Evolutionary conservation across 2,797 vertebrate species (phyloP).

Genomic region (Triplophysa yarkandensis): DNA sequence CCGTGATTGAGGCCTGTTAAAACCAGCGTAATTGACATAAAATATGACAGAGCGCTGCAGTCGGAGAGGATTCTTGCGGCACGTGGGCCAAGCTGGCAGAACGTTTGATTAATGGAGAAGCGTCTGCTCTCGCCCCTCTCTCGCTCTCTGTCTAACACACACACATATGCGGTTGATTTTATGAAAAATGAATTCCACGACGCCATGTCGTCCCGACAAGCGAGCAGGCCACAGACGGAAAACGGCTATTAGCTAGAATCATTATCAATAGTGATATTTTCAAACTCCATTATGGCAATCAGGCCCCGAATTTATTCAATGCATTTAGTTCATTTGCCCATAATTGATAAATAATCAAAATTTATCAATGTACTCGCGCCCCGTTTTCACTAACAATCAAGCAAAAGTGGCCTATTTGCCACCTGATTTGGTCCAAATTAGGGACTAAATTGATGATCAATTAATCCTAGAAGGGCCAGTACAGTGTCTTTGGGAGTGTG

Average conservation of each 20-base stretch:
- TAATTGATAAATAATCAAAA: conserved; percentile 99
- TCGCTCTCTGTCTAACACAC: conserved; percentile 80
- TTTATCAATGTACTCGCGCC: conserved; percentile 98
- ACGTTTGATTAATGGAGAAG: conserved; percentile 98
- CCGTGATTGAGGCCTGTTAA: conserved; percentile 92
- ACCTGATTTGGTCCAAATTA: conserved; percentile 99
- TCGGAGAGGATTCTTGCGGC: conserved; percentile 85
- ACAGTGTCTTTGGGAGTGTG: conserved; percentile 66
- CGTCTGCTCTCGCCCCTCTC: conserved; percentile 1
- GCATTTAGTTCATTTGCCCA: conserved; percentile 95
- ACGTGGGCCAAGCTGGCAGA: conserved; percentile 89
- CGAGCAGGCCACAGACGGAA: conserved; percentile 89
- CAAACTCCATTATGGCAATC: conserved; percentile 99
- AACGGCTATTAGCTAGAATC: conserved; percentile 97
- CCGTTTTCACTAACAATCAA: conserved; percentile 99
- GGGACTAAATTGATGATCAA: conserved; percentile 99
- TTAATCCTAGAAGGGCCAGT: conserved; percentile 97
- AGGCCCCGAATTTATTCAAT: conserved; percentile 96
- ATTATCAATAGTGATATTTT: conserved; percentile 99
- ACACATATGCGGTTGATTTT: conserved; percentile 41
- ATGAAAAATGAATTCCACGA: conserved; percentile 99
- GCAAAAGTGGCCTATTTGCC: conserved; percentile 99
- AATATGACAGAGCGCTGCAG: conserved; percentile 97
- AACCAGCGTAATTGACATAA: conserved; percentile 97
- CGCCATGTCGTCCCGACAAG: conserved; percentile 86